Evolutionary conservation across 1,140 invertebrate species (phyloP).

Genomic region (Tigriopus japonicus): DNA sequence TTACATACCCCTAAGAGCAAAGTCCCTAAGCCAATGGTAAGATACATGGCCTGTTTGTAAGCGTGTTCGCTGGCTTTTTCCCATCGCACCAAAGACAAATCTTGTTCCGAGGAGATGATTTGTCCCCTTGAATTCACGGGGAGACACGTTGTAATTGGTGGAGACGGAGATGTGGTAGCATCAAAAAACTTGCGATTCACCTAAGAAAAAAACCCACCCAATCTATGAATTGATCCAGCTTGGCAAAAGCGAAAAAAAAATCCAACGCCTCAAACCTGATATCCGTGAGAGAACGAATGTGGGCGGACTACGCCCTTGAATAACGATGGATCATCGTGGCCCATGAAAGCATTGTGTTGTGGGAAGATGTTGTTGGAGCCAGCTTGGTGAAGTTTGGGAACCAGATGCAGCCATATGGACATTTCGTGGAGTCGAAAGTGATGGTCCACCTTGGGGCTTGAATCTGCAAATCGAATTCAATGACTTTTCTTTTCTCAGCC

Average conservation of each 20-base stretch:
- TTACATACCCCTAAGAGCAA: slow-evolving; percentile 1
- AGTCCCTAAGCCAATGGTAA: slow-evolving; percentile 1
- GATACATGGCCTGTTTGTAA: slow-evolving; percentile 4
- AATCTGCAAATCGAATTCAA: not conserved
- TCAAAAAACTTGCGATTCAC: slow-evolving; percentile 9
- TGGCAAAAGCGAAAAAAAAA: not conserved
- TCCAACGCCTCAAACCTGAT: not conserved
- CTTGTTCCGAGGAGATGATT: not conserved
- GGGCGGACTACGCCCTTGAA: slow-evolving; percentile 5
- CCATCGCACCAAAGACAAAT: not conserved
- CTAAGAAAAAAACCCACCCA: slow-evolving; percentile 1
- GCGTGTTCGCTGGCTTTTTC: slow-evolving; percentile 4
- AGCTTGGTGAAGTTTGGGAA: slow-evolving; percentile 8
- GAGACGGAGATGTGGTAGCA: not conserved
- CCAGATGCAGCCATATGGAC: slow-evolving; percentile 9
- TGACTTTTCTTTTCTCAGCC: no score
- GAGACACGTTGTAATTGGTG: slow-evolving; percentile 1
- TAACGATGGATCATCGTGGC: not conserved
- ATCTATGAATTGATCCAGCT: no score
- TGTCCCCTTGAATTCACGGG: not conserved
- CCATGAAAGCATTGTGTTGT: slow-evolving; percentile 5
- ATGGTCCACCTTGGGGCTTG: not conserved
- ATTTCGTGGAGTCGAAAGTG: slow-evolving; percentile 6
- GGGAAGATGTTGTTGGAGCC: slow-evolving; percentile 11
- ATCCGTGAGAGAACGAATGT: slow-evolving; percentile 2